Evolutionary conservation across 2,888 invertebrate species (phyloP), one percentile per base, ranked within the genome.

Genomic region (Neuroscelio doddi): DNA sequence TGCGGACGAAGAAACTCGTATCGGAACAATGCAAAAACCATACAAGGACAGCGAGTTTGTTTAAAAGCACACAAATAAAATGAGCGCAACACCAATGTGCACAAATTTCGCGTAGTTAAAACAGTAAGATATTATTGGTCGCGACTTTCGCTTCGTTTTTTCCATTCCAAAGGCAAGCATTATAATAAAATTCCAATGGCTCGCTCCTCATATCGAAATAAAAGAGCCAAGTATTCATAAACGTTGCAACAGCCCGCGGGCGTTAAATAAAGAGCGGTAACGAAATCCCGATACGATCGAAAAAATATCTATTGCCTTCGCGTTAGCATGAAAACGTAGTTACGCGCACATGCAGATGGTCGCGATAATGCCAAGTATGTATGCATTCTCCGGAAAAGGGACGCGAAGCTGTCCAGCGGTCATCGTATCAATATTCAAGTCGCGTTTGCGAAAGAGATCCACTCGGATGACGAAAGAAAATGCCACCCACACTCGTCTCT

Each of bases 241-340:
- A 51, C 61, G 50, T 58, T 44, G 21, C 12, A 29, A 16, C 9
- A 27, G 21, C 34, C 59, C 38, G 53, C 61, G 44, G 49, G 53
- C 53, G 53, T 53, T 17, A 44, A 49, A 53, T 53, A 53, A 61
- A 53, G 61, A 61, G 49, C 49, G 30, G 50, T 58, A 61, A 58
- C 58, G 32, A 58, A 51, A 51, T 32, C 39, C 50, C 26, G 58
- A 58, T 58, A 45, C 39, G 16, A 58, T 51, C 51, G 46, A 47
- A 46, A 53, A 61, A 49, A 41, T 49, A 49, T 47, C 53, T 53
- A 44, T 61, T 47, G 61, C 36, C 36, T 10, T 55, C 45, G 50
- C 45, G 55, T 62, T 62, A 50, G 53, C 55, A 55, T 62, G 62
- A 50, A 62, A 55, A 41, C 34, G 55, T 53, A 55, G 53, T 49